Evolutionary conservation across 2,888 invertebrate genomes (phyloP), one percentile per base, ranked within the genome.

Genomic region (Sisyra nigra): DNA sequence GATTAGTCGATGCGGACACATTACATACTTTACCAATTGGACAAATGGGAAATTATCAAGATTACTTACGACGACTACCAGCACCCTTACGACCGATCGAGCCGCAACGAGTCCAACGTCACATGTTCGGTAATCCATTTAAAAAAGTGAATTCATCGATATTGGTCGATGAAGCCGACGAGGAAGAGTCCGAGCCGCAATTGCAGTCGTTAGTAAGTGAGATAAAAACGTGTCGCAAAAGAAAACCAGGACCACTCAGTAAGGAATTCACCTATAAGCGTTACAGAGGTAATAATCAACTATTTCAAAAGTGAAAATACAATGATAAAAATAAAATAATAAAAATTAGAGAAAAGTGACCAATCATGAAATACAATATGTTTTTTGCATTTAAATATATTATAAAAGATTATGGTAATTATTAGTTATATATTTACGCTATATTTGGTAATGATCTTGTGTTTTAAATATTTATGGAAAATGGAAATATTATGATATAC

Each of bases 1-100:
- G 77, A 45, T 61, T 85, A 38, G 73, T 86, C 44, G 87, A 91
- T 58, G 89, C 91, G 56, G 96, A 97, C 65, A 85, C 86, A 52
- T 76, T 91, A 7, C 97, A 98, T 63, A 88, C 87, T 46, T 78
- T 94, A 71, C 94, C 97, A 5, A 88, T 98, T 14, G 81, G 87
- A 14, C 92, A 93, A 62, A 99, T 99, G 98, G 98, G 98, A 53
- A 97, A 98, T 69, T 98, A 97, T 65, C 96, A 98, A 65, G 96
- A 97, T 62, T 96, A 97, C 60, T 69, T 97, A 47, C 94, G 93
- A 66, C 77, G 89, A 44, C 84, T 88, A 73, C 86, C 91, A 43
- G 85, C 88, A 38, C 91, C 91, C 42, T 67, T 97, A 45, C 68
- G 94, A 13, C 93, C 96, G 67, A 83, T 98, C 37, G 97, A 97